Base-by-base conservation (phyloP, 2,113 vertebrate species). In the Kryptolebias marmoratus region DNA sequence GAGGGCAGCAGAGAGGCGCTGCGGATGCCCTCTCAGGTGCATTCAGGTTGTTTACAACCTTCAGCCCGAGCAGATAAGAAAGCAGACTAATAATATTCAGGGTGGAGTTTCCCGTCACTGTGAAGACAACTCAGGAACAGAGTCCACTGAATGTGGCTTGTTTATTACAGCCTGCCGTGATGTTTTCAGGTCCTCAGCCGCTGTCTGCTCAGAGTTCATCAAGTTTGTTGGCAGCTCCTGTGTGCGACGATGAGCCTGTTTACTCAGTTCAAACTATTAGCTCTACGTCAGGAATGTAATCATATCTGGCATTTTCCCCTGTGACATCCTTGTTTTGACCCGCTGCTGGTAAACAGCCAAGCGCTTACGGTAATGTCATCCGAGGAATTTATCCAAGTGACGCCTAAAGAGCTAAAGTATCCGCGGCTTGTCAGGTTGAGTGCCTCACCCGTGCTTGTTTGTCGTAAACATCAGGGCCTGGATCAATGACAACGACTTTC, bases 291-390 rank as follows among this genome's bases (percentile, higher is more conserved):
- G 39, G 39, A 22, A 42, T 42, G 39, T 49, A 55, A 27, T 30
- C 13, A 14, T 30, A 5, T 2, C 53, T 30, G 22, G 13, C 15
- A 18, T 60, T 56, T 13, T 42, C 79, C 75, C 67, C 45, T 14
- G 63, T 68, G 36, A 32, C 66, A 79, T 59, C 60, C 62, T 79
- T 74, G 72, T 77, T 85, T 83, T 79, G 65, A 68, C 45, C 48
- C 32, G 48, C 42, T 64, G 30, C 32, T 64, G 64, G 27, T 30
- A 4, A 28, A 27, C 28, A 32, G 56, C 57, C 61, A 73, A 58
- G 61, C 48, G 39, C 77, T 70, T 64, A 73, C 82, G 61, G 60
- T 18, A 44, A 74, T 15, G n/a, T 4, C 30, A 48, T 63, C 16
- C 15, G 6, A 47, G 44, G 0, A 75, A 59, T 77, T 66, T 0